Conservation (phyloP, 2,888 invertebrate species). For the Orgyia antiqua region DNA sequence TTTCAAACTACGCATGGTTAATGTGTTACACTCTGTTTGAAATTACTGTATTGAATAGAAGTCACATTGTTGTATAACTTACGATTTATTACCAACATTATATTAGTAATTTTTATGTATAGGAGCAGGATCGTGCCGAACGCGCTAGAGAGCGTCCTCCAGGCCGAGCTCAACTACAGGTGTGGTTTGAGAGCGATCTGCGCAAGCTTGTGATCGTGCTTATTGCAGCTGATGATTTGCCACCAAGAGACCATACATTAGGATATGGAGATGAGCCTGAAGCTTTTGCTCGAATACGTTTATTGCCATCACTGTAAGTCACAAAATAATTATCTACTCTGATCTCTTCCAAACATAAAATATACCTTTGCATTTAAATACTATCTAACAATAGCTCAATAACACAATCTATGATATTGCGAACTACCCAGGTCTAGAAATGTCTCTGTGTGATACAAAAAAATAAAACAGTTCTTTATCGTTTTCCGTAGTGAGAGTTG, state of each 20-base stretch:
- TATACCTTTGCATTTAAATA: too few species aligned
- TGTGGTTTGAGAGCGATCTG: conserved; percentile 92
- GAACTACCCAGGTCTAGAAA: too few species aligned
- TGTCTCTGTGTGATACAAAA: too few species aligned
- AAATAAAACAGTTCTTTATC: too few species aligned
- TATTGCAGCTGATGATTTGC: conserved; percentile 91
- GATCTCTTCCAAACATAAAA: background rate
- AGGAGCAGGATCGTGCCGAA: conserved; percentile 70
- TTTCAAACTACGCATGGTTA: too few species aligned
- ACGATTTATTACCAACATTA: conserved; percentile 8
- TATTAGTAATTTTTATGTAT: conserved; percentile 21
- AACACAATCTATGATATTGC: too few species aligned
- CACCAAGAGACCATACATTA: conserved; percentile 85
- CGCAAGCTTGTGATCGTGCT: conserved; percentile 90
- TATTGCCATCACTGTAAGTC: conserved; percentile 88
- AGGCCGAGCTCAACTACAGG: conserved; percentile 91
- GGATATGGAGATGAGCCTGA: conserved; percentile 89
- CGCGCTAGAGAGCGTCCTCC: conserved; percentile 81
- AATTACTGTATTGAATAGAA: too few species aligned
- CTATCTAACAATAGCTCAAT: too few species aligned
- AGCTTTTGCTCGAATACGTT: conserved; percentile 89
- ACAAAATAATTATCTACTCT: background rate
- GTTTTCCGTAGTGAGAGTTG: conserved; percentile 80
- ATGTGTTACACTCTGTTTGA: too few species aligned
- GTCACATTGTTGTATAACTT: conserved; percentile 28